Percentiles rank a stretch among this genome's conserved stretches.
These are phyloP conservation scores for Poicephalus meyeri DNA, from an alignment of 2,113 vertebrate genomes.

Conservation along the genomic window DNA sequence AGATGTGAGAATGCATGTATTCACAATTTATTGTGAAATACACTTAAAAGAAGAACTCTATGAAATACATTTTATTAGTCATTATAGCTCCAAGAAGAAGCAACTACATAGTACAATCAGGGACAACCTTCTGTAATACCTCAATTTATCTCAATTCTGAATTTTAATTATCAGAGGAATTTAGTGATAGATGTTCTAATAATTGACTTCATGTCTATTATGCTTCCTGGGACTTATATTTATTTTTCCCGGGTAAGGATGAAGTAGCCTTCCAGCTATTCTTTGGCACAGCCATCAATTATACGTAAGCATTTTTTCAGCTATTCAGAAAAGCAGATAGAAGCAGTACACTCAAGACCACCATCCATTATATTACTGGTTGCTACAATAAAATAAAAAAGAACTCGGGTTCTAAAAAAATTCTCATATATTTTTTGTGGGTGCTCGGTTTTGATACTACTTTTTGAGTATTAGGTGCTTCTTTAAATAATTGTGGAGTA, in stretches of 20 bases:
- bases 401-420: accelerated
- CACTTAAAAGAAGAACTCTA: not conserved
- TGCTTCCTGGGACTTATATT: not conserved
- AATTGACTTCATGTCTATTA: not conserved
- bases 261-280: not conserved
- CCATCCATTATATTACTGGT: not conserved
- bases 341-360: not conserved
- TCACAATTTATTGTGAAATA: not conserved
- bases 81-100: not conserved
- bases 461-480: not conserved
- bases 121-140: not conserved
- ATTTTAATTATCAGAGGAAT: not conserved
- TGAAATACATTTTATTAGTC: not conserved
- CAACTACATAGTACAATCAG: not conserved
- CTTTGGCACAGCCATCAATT: not conserved
- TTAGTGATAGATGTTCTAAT: not conserved
- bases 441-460: not conserved
- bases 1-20: not conserved
- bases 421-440: not conserved
- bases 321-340: not conserved
- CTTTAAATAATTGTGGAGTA: accelerated
- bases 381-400: not conserved
- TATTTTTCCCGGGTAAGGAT: not conserved
- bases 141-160: not conserved
- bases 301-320: not conserved